Base-by-base conservation (phyloP, 64 coral and sea anemone species). In the Porites australiensis region DNA sequence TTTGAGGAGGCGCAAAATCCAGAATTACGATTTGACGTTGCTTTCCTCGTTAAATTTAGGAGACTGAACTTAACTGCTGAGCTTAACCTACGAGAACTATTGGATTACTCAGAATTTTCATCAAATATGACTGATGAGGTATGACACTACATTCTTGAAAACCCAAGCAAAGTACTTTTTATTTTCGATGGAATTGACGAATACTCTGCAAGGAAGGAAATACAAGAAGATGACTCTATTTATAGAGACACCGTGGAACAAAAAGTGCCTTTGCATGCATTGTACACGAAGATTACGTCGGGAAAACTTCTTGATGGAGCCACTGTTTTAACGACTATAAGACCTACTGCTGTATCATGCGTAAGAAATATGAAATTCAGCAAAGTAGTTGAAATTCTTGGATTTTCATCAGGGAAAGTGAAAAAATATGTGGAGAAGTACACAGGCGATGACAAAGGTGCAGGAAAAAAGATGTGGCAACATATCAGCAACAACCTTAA, bases 401-500 rank as follows among this genome's bases (percentile, higher is more conserved):
- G n/a, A n/a, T n/a, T n/a, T n/a, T n/a, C n/a, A n/a, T n/a, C n/a
- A 15, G 11, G 87, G 82, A 23, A 95, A 74, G 88, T 95, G 3
- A 48, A 91, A 64, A 44, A 79, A 72, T 91, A 95, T 87, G 64
- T 95, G 71, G 8, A 20, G 7, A 91, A 91, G 15, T 95, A 71
- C 74, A 48, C 50, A 10, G 12, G 87, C 8, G 86, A 89, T 58
- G 45, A 76, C 3, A 3, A 3, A 2, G 68, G 74, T 13, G 50
- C n/a, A 44, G 5, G 46, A 19, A 13, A 80, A n/a, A 88, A 14
- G 51, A 65, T 80, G 23, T n/a, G n/a, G n/a, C n/a, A n/a, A n/a
- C n/a, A n/a, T n/a, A n/a, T n/a, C n/a, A n/a, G n/a, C n/a, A n/a
- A n/a, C n/a, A n/a, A n/a, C n/a, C n/a, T n/a, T n/a, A n/a, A n/a